Percentiles rank a stretch among this genome's conserved stretches.
phyloP scores from a whole-genome alignment of 2,797 vertebrate genomes.

The Acipenser ruthenus region DNA sequence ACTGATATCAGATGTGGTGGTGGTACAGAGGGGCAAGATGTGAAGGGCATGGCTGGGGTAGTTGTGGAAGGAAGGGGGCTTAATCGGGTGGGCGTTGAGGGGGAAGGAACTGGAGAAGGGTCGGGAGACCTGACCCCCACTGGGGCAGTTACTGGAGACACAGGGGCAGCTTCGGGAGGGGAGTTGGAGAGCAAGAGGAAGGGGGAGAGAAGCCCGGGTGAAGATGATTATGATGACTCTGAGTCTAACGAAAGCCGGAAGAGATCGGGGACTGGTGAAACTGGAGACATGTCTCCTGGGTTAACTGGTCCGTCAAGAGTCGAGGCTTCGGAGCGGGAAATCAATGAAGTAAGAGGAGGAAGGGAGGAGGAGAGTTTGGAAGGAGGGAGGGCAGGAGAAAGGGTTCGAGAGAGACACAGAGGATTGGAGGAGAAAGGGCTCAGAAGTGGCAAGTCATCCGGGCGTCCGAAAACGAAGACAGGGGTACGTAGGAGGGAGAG shows the following conservation, averaged over 20 bases:
- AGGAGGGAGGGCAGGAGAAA: conserved; percentile 25
- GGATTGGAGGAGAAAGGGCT: conserved; percentile 6
- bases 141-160: conserved; percentile 19
- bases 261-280: too few relatives aligned
- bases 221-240: too few relatives aligned
- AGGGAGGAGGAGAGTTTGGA: conserved; percentile 24
- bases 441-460: conserved; percentile 7
- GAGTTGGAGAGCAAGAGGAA: conserved; percentile 38
- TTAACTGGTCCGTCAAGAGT: too few relatives aligned
- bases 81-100: conserved; percentile 10
- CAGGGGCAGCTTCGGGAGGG: conserved; percentile 11
- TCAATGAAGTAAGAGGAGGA: conserved; percentile 15
- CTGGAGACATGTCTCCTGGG: too few relatives aligned
- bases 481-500: conserved; percentile 21
- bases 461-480: conserved; percentile 22
- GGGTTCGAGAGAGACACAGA: conserved; percentile 7
- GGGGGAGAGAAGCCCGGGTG: conserved; percentile 8
- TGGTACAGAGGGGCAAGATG: too few relatives aligned
- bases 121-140: conserved; percentile 14
- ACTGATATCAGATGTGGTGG: too few relatives aligned
- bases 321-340: too few relatives aligned
- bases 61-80: conserved; percentile 19
- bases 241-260: too few relatives aligned
- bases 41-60: conserved; percentile 16
- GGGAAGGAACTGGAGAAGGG: conserved; percentile 1